These are phyloP conservation scores for Tachycineta bicolor DNA, from an alignment of 2,113 vertebrate species.

Conservation along the genomic window DNA sequence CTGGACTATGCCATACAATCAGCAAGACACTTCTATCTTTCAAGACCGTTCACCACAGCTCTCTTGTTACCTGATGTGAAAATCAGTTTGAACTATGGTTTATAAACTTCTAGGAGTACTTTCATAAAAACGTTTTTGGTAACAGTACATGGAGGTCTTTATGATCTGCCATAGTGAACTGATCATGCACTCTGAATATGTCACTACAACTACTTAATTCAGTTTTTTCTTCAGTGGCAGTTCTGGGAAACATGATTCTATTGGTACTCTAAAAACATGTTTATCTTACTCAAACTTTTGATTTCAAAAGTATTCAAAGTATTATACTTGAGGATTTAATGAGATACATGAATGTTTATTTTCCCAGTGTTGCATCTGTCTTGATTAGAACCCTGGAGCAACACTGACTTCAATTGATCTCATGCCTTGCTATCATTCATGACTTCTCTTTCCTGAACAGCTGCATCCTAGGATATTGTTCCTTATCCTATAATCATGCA, in stretches of 20 bases:
- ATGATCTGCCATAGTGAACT: not conserved
- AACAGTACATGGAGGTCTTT: not conserved
- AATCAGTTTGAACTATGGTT: not conserved
- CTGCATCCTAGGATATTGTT: not conserved
- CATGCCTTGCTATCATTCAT: not conserved
- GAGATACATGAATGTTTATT: not conserved
- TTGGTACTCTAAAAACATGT: not conserved
- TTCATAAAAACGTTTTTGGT: not conserved
- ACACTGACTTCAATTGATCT: not conserved
- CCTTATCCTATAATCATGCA: not conserved
- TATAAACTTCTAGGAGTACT: not conserved
- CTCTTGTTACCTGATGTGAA: not conserved
- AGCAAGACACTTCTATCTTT: not conserved
- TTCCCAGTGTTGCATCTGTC: not conserved
- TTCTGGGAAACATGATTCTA: not conserved
- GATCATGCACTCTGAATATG: not conserved
- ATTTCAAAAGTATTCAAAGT: not conserved
- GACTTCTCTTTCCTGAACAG: not conserved
- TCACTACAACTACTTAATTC: not conserved
- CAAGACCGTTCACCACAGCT: not conserved
- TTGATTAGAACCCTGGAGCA: not conserved
- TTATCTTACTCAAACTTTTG: not conserved
- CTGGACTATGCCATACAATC: fast-evolving
- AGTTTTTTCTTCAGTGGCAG: not conserved
- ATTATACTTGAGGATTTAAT: not conserved